Conservation (phyloP, 2,888 invertebrate genomes). For the Cancer borealis region DNA sequence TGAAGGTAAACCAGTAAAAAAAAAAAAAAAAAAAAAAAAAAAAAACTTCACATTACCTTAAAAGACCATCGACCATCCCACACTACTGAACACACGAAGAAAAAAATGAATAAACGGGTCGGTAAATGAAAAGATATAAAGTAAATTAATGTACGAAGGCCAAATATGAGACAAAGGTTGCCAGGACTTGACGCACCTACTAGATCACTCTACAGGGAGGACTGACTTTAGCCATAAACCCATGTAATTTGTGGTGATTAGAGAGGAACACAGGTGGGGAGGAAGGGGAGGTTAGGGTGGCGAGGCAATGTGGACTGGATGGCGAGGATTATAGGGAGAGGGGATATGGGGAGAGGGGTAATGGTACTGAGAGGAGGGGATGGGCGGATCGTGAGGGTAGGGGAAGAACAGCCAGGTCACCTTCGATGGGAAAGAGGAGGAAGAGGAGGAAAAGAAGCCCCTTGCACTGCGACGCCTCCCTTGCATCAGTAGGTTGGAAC, state of each 20-base stretch:
- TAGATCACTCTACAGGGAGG: conserved; percentile 37
- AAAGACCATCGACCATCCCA: not conserved
- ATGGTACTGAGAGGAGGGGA: not conserved
- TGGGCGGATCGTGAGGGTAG: conserved; percentile 25
- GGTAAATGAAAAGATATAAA: conserved; percentile 3
- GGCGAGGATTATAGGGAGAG: conserved; percentile 1
- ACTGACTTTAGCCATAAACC: conserved; percentile 50
- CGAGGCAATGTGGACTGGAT: not conserved
- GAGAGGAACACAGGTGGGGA: not conserved
- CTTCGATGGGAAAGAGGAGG: not conserved
- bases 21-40: not conserved
- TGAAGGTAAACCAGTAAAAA: not conserved
- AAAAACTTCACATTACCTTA: not conserved
- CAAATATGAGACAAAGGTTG: conserved; percentile 39
- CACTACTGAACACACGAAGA: not conserved
- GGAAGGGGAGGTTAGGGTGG: not conserved
- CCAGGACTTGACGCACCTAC: conserved; percentile 18
- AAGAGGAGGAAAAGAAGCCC: not conserved
- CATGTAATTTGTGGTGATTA: conserved; percentile 50
- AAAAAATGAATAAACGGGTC: not conserved
- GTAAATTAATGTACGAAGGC: not conserved
- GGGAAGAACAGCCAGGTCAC: conserved; percentile 28
- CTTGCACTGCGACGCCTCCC: not conserved
- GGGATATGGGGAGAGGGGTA: conserved; percentile 38
- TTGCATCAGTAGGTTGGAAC: not conserved